A percentile compares a stretch with the other conserved stretches of the same genome.
phyloP scores from a whole-genome alignment of 2,797 vertebrate genomes.

The Heliangelus exortis region DNA sequence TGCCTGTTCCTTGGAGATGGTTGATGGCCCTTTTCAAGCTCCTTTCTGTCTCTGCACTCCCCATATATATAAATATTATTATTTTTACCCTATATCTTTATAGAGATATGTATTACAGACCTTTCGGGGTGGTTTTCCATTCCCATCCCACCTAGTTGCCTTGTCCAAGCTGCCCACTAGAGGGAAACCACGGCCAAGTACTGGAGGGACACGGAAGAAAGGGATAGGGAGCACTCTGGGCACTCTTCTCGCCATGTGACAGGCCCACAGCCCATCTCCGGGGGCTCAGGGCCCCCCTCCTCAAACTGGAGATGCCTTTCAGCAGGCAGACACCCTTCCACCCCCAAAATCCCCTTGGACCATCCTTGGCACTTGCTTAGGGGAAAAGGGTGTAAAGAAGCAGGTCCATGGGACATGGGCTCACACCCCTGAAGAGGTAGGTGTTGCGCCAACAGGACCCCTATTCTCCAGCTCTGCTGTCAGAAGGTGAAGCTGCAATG shows the following conservation, averaged over 20 bases:
- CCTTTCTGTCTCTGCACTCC: background rate
- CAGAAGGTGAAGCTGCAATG: background rate
- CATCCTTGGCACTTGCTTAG: background rate
- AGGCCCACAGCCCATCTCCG: background rate
- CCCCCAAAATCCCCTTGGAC: background rate
- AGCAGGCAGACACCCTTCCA: background rate
- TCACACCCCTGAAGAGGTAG: background rate
- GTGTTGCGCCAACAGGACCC: background rate
- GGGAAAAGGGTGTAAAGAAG: background rate
- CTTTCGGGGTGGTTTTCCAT: background rate
- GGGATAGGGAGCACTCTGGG: background rate
- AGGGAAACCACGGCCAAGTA: constrained; percentile 57
- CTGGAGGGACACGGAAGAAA: background rate
- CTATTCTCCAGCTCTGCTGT: background rate
- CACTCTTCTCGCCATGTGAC: background rate
- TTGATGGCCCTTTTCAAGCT: background rate
- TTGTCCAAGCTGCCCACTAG: constrained; percentile 57
- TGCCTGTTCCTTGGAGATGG: background rate
- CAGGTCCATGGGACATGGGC: background rate
- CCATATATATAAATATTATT: background rate
- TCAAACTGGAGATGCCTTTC: background rate
- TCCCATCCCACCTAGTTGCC: background rate
- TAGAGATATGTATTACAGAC: background rate
- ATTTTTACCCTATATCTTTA: background rate
- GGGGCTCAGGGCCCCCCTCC: background rate